These are phyloP conservation scores for Mactromeris polynyma DNA, from an alignment of 2,888 invertebrate species.

Conservation along the genomic window DNA sequence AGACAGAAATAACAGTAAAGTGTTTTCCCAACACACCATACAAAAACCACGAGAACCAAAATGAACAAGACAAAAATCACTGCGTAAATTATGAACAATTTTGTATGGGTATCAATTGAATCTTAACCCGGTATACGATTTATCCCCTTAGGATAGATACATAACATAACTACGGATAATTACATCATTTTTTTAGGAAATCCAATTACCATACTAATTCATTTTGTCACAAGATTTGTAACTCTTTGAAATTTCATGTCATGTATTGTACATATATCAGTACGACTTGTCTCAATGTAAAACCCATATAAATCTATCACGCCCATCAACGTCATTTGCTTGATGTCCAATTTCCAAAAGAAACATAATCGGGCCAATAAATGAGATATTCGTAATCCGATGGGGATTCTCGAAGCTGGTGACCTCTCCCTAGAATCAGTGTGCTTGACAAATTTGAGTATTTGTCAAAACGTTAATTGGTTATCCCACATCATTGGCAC, in stretches of 20 bases:
- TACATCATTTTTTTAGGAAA: slow-evolving; percentile 55
- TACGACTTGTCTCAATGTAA: slow-evolving; percentile 48
- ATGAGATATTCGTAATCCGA: slow-evolving; percentile 42
- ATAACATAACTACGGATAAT: slow-evolving; percentile 27
- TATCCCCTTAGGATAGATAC: neutral
- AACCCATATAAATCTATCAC: slow-evolving; percentile 56
- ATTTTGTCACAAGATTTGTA: slow-evolving; percentile 59
- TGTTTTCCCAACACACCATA: neutral
- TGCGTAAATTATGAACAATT: slow-evolving; percentile 10
- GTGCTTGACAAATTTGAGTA: slow-evolving; percentile 71
- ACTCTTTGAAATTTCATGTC: slow-evolving; percentile 51
- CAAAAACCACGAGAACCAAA: neutral
- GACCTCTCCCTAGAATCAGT: slow-evolving; percentile 50
- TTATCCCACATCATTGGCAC: slow-evolving; percentile 60
- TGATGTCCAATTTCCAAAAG: slow-evolving; percentile 58
- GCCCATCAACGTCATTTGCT: slow-evolving; percentile 50
- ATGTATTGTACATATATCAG: slow-evolving; percentile 59
- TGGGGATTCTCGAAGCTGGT: slow-evolving; percentile 48
- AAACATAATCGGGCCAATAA: slow-evolving; percentile 58
- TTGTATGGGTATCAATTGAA: slow-evolving; percentile 10
- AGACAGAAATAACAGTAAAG: neutral
- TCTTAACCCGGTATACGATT: slow-evolving; percentile 5
- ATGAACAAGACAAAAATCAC: slow-evolving; percentile 13
- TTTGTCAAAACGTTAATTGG: slow-evolving; percentile 72
- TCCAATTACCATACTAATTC: slow-evolving; percentile 59